Evolutionary conservation across 2,888 invertebrate species (phyloP), one percentile per base, ranked within the genome.

Genomic region (Flabesymbios commensalis): DNA sequence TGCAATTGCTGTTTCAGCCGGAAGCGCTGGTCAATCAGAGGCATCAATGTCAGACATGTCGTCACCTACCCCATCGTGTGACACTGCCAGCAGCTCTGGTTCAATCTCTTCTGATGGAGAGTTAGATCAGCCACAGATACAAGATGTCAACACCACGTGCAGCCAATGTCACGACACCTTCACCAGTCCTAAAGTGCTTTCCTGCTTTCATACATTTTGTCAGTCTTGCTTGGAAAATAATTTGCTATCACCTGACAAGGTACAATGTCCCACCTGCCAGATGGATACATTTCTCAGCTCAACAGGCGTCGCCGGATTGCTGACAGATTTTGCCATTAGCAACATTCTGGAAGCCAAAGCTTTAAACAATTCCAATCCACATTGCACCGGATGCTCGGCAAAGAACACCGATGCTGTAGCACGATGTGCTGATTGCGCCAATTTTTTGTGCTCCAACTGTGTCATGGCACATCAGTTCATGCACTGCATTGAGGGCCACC

Each of bases 391-490:
- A 78, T 98, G 98, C 87, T 97, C 96, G 85, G 92, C 92, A 72
- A 92, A 92, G 82, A 92, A 94, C 83, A 90, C 92, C 24, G 91
- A 91, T 88, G 96, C 96, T 51, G 93, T 95, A 61, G 95, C 95
- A 65, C 91, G 93, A 81, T 97, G 96, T 84, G 91, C 93, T 78
- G 96, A 97, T 84, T 99, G 98, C 85, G 92, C 92, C 78, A 94
- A 94, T 82, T 93, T 92, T 82, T 88, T 99, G 74, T 98, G 98
- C 85, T 90, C 92, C 63, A 94, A 95, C 83, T 98, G 98, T 88
- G 94, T 94, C 77, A 95, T 95, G 90, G 97, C 97, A 67, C 98
- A 98, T 85, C 94, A 96, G 85, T 95, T 93, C 83, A 97, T 98
- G 96, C 95, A 96, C 84, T 97, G 96, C 83, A 97, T 98, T 84